A percentile compares a stretch with the other conserved stretches of the same genome.
Evolutionary conservation across 1,140 invertebrate genomes (phyloP).

Genomic region (honey bee (Apis mellifera)): DNA sequence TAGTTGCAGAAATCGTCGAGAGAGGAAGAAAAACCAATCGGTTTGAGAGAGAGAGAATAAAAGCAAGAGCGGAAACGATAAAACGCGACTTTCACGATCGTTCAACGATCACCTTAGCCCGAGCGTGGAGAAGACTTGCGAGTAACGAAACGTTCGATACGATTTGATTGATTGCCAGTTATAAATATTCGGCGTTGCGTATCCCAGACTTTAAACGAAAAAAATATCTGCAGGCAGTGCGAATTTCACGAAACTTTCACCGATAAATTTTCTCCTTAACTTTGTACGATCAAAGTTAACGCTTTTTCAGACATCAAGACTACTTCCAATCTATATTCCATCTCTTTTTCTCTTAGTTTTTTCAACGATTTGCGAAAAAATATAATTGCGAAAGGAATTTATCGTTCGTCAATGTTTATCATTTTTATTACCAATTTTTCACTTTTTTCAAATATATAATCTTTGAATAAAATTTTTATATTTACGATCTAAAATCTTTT

Average conservation of each 20-base stretch:
- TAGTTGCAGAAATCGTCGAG: background rate
- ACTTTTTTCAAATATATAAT: too few species aligned
- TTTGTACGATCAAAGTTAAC: background rate
- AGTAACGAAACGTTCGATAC: constrained; percentile 25
- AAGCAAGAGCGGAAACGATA: constrained; percentile 21
- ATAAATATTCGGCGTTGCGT: constrained; percentile 36
- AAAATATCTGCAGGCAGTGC: constrained; percentile 6
- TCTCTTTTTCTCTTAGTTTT: background rate
- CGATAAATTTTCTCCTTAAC: constrained; percentile 32
- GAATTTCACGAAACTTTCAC: constrained; percentile 40
- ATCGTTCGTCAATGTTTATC: too few species aligned
- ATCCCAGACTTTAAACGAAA: background rate
- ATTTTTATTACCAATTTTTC: too few species aligned
- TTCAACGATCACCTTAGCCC: constrained; percentile 24
- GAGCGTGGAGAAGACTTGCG: constrained; percentile 11
- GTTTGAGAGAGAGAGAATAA: background rate
- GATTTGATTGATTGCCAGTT: constrained; percentile 40
- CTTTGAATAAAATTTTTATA: too few species aligned
- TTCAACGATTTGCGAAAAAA: too few species aligned
- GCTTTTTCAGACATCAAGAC: background rate
- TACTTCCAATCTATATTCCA: background rate
- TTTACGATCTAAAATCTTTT: too few species aligned
- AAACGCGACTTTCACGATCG: constrained; percentile 36
- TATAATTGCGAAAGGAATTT: too few species aligned
- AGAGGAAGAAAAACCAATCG: background rate